These are phyloP conservation scores for Agrypnia vestita DNA, from an alignment of 1,140 invertebrate species.

Conservation along the genomic window DNA sequence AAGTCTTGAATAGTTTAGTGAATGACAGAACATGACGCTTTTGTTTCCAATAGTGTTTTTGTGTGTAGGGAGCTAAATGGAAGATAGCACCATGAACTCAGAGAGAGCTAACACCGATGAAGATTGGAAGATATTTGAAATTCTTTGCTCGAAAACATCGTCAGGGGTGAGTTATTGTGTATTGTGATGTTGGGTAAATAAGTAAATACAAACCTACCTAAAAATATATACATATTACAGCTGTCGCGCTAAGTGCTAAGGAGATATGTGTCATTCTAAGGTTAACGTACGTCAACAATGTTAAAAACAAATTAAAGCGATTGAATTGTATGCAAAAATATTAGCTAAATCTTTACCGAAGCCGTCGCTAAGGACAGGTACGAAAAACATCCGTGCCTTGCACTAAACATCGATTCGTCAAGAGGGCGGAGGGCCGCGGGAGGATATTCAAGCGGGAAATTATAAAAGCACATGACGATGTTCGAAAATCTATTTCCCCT, in stretches of 20 bases:
- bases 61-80: not conserved
- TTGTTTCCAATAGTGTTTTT: too few species aligned
- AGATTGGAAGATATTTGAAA: constrained; percentile 81
- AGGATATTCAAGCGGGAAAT: constrained; percentile 54
- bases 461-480: constrained; percentile 30
- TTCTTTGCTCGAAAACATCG: constrained; percentile 72
- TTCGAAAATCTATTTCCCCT: constrained; percentile 1
- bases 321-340: constrained; percentile 10
- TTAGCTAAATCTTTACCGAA: constrained; percentile 12
- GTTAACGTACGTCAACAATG: not conserved
- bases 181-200: not conserved
- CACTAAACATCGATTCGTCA: constrained; percentile 59
- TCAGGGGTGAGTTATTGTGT: constrained; percentile 65
- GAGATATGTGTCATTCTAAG: too few species aligned
- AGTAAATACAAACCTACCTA: too few species aligned
- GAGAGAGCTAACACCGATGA: constrained; percentile 69
- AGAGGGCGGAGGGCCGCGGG: constrained; percentile 14
- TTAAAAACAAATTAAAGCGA: not conserved
- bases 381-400: constrained; percentile 53
- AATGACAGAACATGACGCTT: not conserved
- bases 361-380: constrained; percentile 51
- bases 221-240: too few species aligned
- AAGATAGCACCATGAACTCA: constrained; percentile 48
- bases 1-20: not conserved
- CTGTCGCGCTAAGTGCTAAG: too few species aligned